Evolutionary conservation across 2,888 invertebrate genomes (phyloP).

Genomic region (Diabrotica balteata): DNA sequence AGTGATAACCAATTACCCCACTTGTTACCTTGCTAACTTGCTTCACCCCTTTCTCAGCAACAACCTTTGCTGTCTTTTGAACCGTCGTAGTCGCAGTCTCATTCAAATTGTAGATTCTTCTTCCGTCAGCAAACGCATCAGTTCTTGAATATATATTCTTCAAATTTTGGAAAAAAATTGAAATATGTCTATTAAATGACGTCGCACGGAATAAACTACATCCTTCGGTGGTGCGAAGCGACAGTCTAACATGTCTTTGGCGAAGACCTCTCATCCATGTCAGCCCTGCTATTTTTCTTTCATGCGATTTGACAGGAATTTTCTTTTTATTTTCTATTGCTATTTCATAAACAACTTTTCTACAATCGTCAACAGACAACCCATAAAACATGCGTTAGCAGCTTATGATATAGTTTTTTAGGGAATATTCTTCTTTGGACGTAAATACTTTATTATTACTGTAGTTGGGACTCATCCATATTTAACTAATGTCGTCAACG

Average conservation of each 20-base stretch:
- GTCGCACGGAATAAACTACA: slow-evolving; percentile 19
- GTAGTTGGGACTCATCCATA: too few relatives aligned
- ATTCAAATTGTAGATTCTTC: too few relatives aligned
- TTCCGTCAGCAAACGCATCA: slow-evolving; percentile 27
- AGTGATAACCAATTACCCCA: too few relatives aligned
- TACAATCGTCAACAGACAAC: slow-evolving; percentile 16
- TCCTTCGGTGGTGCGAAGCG: slow-evolving; percentile 21
- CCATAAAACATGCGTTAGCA: slow-evolving; percentile 19
- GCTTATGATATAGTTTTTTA: too few relatives aligned
- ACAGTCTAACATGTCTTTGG: slow-evolving; percentile 20
- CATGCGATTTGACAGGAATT: slow-evolving; percentile 48
- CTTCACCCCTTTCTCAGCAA: slow-evolving; percentile 24
- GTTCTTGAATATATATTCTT: slow-evolving; percentile 20
- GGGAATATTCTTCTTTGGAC: too few relatives aligned
- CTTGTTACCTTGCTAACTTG: too few relatives aligned
- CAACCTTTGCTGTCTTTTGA: slow-evolving; percentile 30
- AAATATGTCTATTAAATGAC: slow-evolving; percentile 13
- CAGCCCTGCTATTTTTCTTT: slow-evolving; percentile 49
- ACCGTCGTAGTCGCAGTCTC: slow-evolving; percentile 30
- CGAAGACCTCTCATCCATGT: slow-evolving; percentile 24
- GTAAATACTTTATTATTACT: too few relatives aligned
- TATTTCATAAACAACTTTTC: slow-evolving; percentile 20
- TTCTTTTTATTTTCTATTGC: slow-evolving; percentile 21
- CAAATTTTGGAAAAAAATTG: slow-evolving; percentile 24
- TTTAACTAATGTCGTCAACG: too few relatives aligned